phyloP scores from a whole-genome alignment of 2,888 invertebrate genomes.

The Seira sanloemensis region DNA sequence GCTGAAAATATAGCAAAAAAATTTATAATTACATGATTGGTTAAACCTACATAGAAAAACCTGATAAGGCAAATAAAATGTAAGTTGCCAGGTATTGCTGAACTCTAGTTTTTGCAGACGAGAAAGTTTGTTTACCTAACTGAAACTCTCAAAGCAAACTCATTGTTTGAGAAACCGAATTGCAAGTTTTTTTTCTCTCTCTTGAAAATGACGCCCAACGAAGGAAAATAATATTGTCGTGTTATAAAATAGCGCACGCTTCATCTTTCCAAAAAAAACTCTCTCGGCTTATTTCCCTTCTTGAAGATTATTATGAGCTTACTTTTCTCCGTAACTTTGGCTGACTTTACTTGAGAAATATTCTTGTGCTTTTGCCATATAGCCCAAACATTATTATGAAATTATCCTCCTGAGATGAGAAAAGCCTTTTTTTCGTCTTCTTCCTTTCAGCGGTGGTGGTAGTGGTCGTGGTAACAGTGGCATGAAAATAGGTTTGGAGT shows the following conservation, averaged over 20 bases:
- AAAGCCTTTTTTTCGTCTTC: neutral
- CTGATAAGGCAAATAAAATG: too few species aligned
- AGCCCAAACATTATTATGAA: constrained; percentile 55
- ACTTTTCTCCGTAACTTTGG: neutral
- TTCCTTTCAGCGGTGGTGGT: neutral
- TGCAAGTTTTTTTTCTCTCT: neutral
- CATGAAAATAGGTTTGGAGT: neutral
- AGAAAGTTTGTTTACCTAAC: too few species aligned
- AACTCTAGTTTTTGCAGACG: too few species aligned
- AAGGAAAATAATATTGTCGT: neutral
- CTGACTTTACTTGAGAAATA: too few species aligned
- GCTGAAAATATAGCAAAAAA: too few species aligned
- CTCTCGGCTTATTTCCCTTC: neutral
- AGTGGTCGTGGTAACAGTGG: neutral
- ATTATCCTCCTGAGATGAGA: constrained; percentile 59
- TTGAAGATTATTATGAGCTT: neutral
- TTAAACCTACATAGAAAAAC: too few species aligned
- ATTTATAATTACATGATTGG: too few species aligned
- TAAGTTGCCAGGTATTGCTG: too few species aligned
- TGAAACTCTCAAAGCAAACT: too few species aligned
- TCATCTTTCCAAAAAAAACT: neutral
- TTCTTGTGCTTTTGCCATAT: neutral
- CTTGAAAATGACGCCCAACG: neutral
- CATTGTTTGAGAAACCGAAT: neutral
- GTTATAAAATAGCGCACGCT: neutral